Base-by-base conservation (phyloP, 2,797 vertebrate species). In the Emydoidea blandingii region DNA sequence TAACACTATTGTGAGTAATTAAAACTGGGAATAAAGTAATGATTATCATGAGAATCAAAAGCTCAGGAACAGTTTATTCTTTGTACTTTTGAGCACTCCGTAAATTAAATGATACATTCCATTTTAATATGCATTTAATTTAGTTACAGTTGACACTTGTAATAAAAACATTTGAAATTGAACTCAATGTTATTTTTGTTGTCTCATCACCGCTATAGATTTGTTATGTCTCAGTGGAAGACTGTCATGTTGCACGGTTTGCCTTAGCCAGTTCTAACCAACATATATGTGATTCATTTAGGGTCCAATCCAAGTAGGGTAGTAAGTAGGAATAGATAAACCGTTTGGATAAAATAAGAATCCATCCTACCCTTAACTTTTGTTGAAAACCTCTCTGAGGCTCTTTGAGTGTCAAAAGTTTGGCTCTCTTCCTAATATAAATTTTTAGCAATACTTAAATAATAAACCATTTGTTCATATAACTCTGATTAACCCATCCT, bases 151-250 rank as follows among this genome's bases (percentile, higher is more conserved):
- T 93, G 23, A 12, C 44, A 10, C 31, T 81, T 89, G 44, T 54
- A 92, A 92, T 52, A 74, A 19, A 27, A 53, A 8, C 79, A 76
- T 85, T 92, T 92, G 21, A 47, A 74, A 37, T 44, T 65, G 54
- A 82, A 12, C 2, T 72, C 3, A 12, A 21, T 68, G 65, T 65
- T 65, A 10, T 85, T 90, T 86, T 72, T 78, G 6, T 79, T 88
- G 62, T 68, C 41, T 86, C 47, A 4, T 87, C 93, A 93, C 27
- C 81, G 91, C 72, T 78, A 16, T 11, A 88, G 27, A 80, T 88
- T 87, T 91, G 52, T 79, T 53, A 92, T 14, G 50, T 56, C 92
- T 89, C 94, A 62, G 87, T 79, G 94, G 80, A 92, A 90, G 78
- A 34, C 27, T 95, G 94, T 57, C 56, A 25, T 41, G 6, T 68